A percentile compares a stretch with the other conserved stretches of the same genome.
Evolutionary conservation across 2,888 invertebrate genomes (phyloP).

Genomic region (Acrocyrtus sp.): DNA sequence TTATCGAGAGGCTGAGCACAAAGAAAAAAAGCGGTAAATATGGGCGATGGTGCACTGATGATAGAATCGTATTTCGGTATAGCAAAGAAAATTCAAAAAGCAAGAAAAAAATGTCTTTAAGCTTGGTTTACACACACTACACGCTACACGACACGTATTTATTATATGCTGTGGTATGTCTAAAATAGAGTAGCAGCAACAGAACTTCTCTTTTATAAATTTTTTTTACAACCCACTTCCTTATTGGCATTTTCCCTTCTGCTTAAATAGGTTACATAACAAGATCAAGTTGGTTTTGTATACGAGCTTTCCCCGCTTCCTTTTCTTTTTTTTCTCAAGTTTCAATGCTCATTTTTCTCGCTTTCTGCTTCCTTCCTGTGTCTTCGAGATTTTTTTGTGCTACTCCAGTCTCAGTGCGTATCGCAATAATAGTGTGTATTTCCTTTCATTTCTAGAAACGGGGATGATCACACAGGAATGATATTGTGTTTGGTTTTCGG

Average conservation of each 20-base stretch:
- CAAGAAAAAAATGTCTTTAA: slow-evolving; percentile 26
- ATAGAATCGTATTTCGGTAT: slow-evolving; percentile 31
- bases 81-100: slow-evolving; percentile 17
- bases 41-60: slow-evolving; percentile 37
- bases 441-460: background rate
- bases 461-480: background rate
- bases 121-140: too few species aligned
- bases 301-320: background rate
- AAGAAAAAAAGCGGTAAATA: slow-evolving; percentile 27
- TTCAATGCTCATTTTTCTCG: slow-evolving; percentile 38
- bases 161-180: slow-evolving; percentile 10
- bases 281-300: slow-evolving; percentile 37
- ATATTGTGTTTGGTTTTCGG: slow-evolving; percentile 3
- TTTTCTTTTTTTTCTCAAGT: slow-evolving; percentile 20
- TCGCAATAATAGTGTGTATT: slow-evolving; percentile 9
- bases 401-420: background rate
- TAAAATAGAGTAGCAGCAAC: slow-evolving; percentile 31
- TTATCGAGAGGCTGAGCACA: slow-evolving; percentile 6
- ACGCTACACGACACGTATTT: too few species aligned
- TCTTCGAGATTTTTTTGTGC: background rate
- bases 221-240: slow-evolving; percentile 48
- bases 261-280: slow-evolving; percentile 47
- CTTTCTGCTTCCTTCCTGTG: slow-evolving; percentile 3
- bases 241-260: slow-evolving; percentile 39
- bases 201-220: slow-evolving; percentile 45